Base-by-base conservation (phyloP, 2,113 vertebrate species). In the Turdus rufiventris region DNA sequence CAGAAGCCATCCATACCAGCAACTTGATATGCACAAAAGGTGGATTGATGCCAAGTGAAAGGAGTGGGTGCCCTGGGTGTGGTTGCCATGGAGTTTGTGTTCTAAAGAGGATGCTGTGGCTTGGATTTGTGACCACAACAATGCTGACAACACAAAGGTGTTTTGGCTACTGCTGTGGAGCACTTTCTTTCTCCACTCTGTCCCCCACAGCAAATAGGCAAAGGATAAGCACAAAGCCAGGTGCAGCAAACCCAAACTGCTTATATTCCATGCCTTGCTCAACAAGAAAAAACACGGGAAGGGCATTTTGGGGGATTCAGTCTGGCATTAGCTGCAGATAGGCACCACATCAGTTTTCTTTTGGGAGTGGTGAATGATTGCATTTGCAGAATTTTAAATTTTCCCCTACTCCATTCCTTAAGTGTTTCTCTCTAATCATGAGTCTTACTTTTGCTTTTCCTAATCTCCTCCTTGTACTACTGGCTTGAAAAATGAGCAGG, bases 191-290 rank as follows among this genome's bases (percentile, higher is more conserved):
- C 72, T 72, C 58, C 3, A 7, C 36, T 79, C 25, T 45, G 42
- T 8, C 20, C 14, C 4, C 18, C 12, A 19, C 6, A 40, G 42
- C 0, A 5, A 88, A 38, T 0, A 62, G 33, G 43, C 15, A 4
- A 13, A 60, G 36, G 54, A 34, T 40, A 12, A n/a, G 54, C 42
- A 83, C 3, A 6, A 75, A 75, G 48, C 0, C 28, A 48, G 34
- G 29, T 1, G 1, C 57, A 77, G 56, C n/a, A 29, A 89, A 54
- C 21, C 21, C 63, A 71, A 50, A 84, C 1, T 31, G 14, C 5
- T 33, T 19, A 47, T 43, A 51, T 17, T 60, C 36, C 29, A 17
- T 23, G 1, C 10, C 31, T 16, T 45, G 42, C 31, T 88, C 36
- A 68, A 56, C 36, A 75, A 56, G 40, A 48, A 88, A 61, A 80